Evolutionary conservation across 2,888 invertebrate genomes (phyloP).

Genomic region (Hypolimnas misippus): DNA sequence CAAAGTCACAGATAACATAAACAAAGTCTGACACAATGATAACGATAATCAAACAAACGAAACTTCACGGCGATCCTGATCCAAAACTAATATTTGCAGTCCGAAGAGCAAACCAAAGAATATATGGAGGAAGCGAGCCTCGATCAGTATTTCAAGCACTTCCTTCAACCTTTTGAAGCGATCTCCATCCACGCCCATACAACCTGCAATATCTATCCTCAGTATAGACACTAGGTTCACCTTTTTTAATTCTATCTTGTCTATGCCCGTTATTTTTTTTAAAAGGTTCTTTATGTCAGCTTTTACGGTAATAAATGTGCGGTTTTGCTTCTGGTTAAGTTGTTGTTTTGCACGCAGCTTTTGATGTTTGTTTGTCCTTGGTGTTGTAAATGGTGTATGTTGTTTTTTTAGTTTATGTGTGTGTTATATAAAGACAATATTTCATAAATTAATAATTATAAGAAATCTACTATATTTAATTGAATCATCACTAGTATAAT

Average conservation of each 20-base stretch:
- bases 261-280: slow-evolving; percentile 16
- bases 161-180: slow-evolving; percentile 48
- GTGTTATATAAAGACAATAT: not conserved
- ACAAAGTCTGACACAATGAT: too few relatives aligned
- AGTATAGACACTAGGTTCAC: slow-evolving; percentile 58
- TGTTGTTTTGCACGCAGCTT: slow-evolving; percentile 12
- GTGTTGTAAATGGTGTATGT: not conserved
- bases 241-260: slow-evolving; percentile 22
- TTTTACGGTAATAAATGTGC: slow-evolving; percentile 1
- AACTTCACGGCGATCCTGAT: not conserved
- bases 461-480: not conserved
- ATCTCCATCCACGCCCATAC: slow-evolving; percentile 48
- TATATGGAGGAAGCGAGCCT: slow-evolving; percentile 60
- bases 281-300: slow-evolving; percentile 5
- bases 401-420: not conserved
- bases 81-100: slow-evolving; percentile 42
- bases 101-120: slow-evolving; percentile 46
- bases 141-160: slow-evolving; percentile 48
- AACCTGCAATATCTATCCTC: slow-evolving; percentile 53
- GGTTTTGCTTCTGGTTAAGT: not conserved
- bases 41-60: not conserved
- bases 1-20: too few relatives aligned
- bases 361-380: not conserved
- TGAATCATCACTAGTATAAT: too few relatives aligned
- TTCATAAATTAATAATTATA: not conserved